phyloP scores from a whole-genome alignment of 2,113 vertebrate species.

The Rhinogobius similis region DNA sequence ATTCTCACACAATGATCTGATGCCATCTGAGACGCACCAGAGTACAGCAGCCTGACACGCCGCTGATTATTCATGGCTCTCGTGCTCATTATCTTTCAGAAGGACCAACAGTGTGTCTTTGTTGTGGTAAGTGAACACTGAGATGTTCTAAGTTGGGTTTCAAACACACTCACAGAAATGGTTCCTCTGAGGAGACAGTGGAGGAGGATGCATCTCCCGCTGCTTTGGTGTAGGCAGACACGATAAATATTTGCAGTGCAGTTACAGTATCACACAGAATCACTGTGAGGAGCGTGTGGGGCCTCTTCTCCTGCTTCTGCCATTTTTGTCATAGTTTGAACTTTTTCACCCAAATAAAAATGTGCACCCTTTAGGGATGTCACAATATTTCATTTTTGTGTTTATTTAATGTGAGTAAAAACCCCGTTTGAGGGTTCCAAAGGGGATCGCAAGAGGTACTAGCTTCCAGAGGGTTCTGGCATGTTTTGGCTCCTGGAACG shows the following conservation, averaged over 20 bases:
- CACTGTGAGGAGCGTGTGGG: constrained; percentile 44
- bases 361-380: too few species aligned
- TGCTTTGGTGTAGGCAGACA: constrained; percentile 64
- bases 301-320: neutral
- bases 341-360: neutral
- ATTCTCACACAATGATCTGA: constrained; percentile 62
- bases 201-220: constrained; percentile 41
- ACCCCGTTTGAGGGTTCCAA: too few species aligned
- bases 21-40: constrained; percentile 60
- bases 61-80: constrained; percentile 69
- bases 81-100: constrained; percentile 58
- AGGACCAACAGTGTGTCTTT: constrained; percentile 61
- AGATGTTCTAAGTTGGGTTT: constrained; percentile 51
- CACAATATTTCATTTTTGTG: too few species aligned
- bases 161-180: constrained; percentile 53
- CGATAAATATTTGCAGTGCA: constrained; percentile 70
- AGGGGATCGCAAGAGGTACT: too few species aligned
- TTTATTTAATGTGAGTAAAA: too few species aligned
- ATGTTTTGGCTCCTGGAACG: too few species aligned
- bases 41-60: constrained; percentile 59
- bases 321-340: neutral
- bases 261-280: constrained; percentile 63
- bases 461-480: too few species aligned
- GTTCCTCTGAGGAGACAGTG: constrained; percentile 45
- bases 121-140: constrained; percentile 58